Base-by-base conservation (phyloP, 2,888 invertebrate genomes). In the Xylocampa areola region DNA sequence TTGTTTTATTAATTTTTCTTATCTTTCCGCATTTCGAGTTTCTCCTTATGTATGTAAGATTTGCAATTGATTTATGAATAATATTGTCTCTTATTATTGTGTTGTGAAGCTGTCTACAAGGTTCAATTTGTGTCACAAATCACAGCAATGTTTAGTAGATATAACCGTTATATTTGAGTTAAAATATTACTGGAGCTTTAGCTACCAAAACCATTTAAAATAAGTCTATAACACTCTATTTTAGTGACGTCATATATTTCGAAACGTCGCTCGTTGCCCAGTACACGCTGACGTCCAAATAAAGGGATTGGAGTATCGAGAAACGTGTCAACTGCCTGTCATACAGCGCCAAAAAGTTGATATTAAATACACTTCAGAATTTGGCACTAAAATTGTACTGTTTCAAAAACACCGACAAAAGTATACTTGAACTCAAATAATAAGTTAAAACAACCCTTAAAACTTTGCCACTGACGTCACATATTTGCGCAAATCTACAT, bases 1-100 rank as follows among this genome's bases (percentile, higher is more conserved):
- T 72, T 81, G 78, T 83, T 77, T 76, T 80, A 72, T 53, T 63
- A 62, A 35, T 63, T 73, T 66, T 61, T 52, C 43, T 57, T 61
- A 47, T 59, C 53, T 66, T 63, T 53, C 60, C 54, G 62, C 33
- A 4, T 54, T 41, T 43, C 39, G 27, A 50, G 51, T 45, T 13
- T 21, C 27, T 14, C 44, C 54, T 68, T 68, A 32, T 14, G 48
- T 25, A 19, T n/a, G 13, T 32, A 55, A 16, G 36, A 36, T 69
- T 44, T 64, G 44, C 6, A 10, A 17, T 39, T 11, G 36, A 50
- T 68, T 61, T 68, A 63, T 43, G 45, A 13, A 0, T 41, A 10
- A 16, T n/a, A 5, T 11, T n/a, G 27, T 27, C 43, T 16, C 0
- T n/a, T n/a, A n/a, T n/a, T n/a, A n/a, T n/a, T n/a, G n/a, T n/a